Percentiles rank a stretch among this genome's conserved stretches.
phyloP scores from a whole-genome alignment of 2,888 invertebrate genomes.

The Chymomyza procnemis region DNA sequence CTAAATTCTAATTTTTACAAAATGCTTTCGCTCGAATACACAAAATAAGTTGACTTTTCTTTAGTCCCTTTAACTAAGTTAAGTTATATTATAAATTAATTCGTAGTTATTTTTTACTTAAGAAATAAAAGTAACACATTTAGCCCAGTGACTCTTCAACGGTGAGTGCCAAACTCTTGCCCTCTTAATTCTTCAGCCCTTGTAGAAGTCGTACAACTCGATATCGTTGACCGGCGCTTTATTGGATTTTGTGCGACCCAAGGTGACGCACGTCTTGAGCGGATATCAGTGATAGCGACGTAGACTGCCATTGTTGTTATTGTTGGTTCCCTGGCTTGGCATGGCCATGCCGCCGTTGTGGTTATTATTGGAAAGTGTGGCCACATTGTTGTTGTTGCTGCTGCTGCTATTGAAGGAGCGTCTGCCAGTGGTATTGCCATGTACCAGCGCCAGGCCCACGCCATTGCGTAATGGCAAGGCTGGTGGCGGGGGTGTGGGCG shows the following conservation, averaged over 20 bases:
- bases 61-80: conserved; percentile 29
- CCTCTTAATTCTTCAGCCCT: conserved; percentile 44
- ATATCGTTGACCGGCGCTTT: conserved; percentile 46
- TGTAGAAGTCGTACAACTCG: conserved; percentile 69
- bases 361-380: conserved; percentile 64
- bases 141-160: background rate
- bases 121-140: conserved; percentile 29
- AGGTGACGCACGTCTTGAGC: conserved; percentile 63
- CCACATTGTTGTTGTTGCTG: conserved; percentile 61
- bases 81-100: conserved; percentile 13
- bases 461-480: conserved; percentile 76
- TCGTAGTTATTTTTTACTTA: conserved; percentile 17
- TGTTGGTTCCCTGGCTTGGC: conserved; percentile 37
- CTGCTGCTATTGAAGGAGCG: conserved; percentile 68
- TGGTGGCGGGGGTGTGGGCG: conserved; percentile 76
- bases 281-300: conserved; percentile 77
- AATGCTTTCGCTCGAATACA: conserved; percentile 48
- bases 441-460: conserved; percentile 57
- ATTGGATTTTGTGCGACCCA: conserved; percentile 50
- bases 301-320: conserved; percentile 73
- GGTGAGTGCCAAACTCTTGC: background rate
- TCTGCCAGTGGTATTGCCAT: conserved; percentile 74
- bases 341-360: conserved; percentile 38
- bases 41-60: conserved; percentile 13
- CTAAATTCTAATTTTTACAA: conserved; percentile 63